Conservation (phyloP, 2,888 invertebrate species). For the Drosophila nigritarsus region DNA sequence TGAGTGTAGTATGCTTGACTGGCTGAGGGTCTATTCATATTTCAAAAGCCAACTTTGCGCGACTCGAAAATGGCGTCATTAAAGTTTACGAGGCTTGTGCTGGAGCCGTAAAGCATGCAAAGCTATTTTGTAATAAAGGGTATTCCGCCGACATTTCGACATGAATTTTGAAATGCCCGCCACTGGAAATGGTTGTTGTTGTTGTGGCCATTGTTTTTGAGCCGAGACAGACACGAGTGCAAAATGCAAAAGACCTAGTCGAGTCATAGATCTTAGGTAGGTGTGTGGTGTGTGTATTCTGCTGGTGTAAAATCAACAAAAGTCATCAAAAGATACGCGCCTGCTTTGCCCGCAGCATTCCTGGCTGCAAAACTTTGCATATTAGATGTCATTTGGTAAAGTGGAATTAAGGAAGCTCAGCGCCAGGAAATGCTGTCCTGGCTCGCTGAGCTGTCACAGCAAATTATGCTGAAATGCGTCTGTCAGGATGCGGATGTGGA, state of each 20-base stretch:
- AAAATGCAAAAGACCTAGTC: constrained; percentile 36
- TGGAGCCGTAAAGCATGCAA: constrained; percentile 70
- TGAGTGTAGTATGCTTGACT: background rate
- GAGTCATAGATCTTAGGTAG: constrained; percentile 55
- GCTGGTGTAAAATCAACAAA: constrained; percentile 78
- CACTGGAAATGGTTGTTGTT: constrained; percentile 46
- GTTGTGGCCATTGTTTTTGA: constrained; percentile 60
- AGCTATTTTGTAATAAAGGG: constrained; percentile 80
- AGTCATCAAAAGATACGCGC: constrained; percentile 81
- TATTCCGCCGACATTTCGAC: constrained; percentile 69
- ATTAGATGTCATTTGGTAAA: constrained; percentile 83
- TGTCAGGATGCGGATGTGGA: constrained; percentile 66
- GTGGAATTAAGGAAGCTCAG: constrained; percentile 76
- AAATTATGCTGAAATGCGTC: constrained; percentile 80
- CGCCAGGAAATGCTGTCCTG: constrained; percentile 56
- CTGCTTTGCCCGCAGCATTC: constrained; percentile 34
- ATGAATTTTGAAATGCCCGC: constrained; percentile 62
- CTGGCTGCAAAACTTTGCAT: constrained; percentile 79
- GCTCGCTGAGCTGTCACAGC: constrained; percentile 66
- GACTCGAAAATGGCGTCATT: constrained; percentile 78
- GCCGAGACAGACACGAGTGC: constrained; percentile 35
- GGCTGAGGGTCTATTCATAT: constrained; percentile 71
- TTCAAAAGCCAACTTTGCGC: constrained; percentile 78
- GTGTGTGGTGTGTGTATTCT: constrained; percentile 31
- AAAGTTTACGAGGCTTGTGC: constrained; percentile 77